These are phyloP conservation scores for Camelus bactrianus DNA, from an alignment of 2,113 vertebrate species.

Conservation along the genomic window DNA sequence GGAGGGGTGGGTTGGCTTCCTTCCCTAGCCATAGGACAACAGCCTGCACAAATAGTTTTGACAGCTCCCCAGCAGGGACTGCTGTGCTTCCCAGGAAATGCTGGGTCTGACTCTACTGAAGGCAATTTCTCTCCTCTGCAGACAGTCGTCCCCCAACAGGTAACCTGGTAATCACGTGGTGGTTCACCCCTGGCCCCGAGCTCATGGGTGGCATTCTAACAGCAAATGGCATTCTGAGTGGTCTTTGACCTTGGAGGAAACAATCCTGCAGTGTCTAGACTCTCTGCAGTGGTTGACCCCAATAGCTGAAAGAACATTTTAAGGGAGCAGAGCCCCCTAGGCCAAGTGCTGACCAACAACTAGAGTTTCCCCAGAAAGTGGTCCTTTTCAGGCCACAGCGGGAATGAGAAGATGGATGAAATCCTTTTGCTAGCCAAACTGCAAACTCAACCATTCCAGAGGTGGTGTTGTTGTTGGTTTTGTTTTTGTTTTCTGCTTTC, in stretches of 20 bases:
- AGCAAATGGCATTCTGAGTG: conserved; percentile 17
- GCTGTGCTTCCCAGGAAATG: neutral
- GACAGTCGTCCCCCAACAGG: neutral
- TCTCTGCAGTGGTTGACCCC: neutral
- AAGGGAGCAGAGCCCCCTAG: neutral
- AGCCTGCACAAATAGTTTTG: neutral
- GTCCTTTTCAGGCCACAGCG: neutral
- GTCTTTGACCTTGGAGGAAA: conserved; percentile 33
- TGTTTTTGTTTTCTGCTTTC: neutral
- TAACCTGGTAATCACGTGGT: neutral
- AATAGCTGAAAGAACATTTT: conserved; percentile 15
- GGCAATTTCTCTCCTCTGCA: conserved; percentile 5
- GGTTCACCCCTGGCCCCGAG: neutral
- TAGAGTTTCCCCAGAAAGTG: neutral
- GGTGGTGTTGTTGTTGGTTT: neutral
- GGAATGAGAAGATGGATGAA: neutral
- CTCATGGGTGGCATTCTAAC: neutral
- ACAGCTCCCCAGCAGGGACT: neutral
- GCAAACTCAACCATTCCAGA: neutral
- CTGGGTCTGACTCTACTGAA: neutral
- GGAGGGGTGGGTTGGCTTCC: neutral
- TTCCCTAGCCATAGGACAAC: neutral
- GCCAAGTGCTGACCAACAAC: neutral
- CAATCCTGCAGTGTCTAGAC: neutral
- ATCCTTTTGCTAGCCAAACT: neutral